Conservation (phyloP, 1,140 invertebrate species). For the Lepidotrigona ventralis region DNA sequence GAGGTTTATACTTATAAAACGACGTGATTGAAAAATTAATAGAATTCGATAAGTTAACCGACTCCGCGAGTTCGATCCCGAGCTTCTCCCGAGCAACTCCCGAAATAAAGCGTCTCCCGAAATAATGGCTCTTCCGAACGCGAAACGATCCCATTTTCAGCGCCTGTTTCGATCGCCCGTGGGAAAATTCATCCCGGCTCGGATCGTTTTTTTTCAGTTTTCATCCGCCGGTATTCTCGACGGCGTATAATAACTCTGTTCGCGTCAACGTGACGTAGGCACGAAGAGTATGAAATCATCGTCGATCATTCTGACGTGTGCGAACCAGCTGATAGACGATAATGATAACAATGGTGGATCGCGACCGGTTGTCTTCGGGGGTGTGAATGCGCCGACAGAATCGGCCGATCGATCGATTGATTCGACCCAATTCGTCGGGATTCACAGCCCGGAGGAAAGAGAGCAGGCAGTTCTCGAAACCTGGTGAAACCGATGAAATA, state of each 20-base stretch:
- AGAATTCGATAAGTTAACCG: neutral
- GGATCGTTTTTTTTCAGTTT: neutral
- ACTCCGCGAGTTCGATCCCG: neutral
- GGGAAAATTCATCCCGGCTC: constrained; percentile 2
- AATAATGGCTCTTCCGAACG: too few relatives aligned
- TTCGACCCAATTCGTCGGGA: constrained; percentile 1
- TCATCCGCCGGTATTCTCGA: neutral
- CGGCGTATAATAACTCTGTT: neutral
- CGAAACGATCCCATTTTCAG: too few relatives aligned
- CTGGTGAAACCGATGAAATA: constrained; percentile 19
- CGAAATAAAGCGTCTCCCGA: too few relatives aligned
- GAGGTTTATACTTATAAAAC: neutral
- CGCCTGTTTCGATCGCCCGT: neutral
- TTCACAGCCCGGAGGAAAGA: neutral
- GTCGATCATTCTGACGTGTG: constrained; percentile 44
- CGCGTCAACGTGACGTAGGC: neutral
- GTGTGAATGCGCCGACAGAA: constrained; percentile 1
- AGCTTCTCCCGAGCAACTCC: neutral
- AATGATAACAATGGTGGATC: constrained; percentile 23
- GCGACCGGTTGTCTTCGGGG: constrained; percentile 26
- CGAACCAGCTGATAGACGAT: neutral
- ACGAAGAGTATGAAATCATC: constrained; percentile 9
- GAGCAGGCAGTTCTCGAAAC: too few relatives aligned
- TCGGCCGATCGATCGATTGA: constrained; percentile 3
- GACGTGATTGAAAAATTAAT: neutral